phyloP scores from a whole-genome alignment of 2,113 vertebrate species.

The Ranitomeya imitator region DNA sequence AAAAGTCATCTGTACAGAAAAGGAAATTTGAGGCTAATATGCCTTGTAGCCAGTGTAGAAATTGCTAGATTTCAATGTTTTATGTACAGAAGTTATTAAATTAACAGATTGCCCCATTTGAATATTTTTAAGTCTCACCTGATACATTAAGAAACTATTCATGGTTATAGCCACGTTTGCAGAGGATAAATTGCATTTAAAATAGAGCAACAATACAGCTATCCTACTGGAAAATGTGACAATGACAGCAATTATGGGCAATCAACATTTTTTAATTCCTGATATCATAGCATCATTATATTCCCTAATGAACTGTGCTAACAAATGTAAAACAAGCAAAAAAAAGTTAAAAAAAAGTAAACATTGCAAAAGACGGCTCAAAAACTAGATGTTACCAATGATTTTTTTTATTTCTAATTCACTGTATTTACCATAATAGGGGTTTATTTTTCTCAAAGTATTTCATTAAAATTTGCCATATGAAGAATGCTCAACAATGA shows the following conservation, averaged over 20 bases:
- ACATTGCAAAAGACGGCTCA: not conserved
- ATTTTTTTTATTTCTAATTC: no score
- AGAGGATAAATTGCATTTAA: not conserved
- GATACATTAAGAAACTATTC: not conserved
- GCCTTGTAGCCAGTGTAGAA: no score
- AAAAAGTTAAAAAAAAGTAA: not conserved
- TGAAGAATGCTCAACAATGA: no score
- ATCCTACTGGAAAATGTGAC: not conserved
- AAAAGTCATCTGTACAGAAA: no score
- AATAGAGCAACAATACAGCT: not conserved
- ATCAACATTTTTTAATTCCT: not conserved
- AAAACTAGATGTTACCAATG: not conserved
- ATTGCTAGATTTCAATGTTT: no score
- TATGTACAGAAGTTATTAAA: not conserved
- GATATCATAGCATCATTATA: not conserved
- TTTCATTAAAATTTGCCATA: no score
- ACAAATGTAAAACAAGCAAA: not conserved
- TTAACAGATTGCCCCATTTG: not conserved
- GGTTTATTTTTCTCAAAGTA: no score
- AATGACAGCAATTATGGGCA: constrained; percentile 3
- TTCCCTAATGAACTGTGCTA: not conserved
- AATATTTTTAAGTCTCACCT: not conserved
- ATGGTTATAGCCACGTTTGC: not conserved
- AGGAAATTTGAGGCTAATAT: no score
- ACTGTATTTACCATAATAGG: not conserved